phyloP scores from a whole-genome alignment of 2,797 vertebrate genomes.

The Hapalemur alaotrensis region DNA sequence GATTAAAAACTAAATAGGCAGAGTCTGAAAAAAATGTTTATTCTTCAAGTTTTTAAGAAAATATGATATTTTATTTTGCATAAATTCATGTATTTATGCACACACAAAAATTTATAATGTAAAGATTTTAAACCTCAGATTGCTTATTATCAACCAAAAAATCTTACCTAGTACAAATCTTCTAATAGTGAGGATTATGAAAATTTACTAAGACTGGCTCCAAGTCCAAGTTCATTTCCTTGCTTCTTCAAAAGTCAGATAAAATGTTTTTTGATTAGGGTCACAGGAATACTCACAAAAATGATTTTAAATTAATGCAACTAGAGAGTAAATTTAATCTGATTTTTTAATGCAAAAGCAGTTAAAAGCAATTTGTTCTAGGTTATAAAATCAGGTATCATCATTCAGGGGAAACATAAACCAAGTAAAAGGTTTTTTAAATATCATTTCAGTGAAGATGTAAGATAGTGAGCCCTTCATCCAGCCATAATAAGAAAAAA shows the following conservation, averaged over 20 bases:
- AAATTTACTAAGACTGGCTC: not conserved
- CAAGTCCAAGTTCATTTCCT: not conserved
- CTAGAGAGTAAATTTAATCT: not conserved
- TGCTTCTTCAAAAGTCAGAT: not conserved
- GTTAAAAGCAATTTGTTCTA: constrained; percentile 20
- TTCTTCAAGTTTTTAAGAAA: not conserved
- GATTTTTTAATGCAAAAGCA: constrained; percentile 32
- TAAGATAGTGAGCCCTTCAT: not conserved
- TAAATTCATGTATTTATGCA: not conserved
- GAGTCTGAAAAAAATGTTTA: not conserved
- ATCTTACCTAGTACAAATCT: not conserved
- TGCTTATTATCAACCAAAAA: not conserved
- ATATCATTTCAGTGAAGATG: not conserved
- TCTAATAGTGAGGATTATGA: not conserved
- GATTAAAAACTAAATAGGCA: not conserved
- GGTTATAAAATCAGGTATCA: not conserved
- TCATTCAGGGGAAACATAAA: not conserved
- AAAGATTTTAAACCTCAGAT: not conserved
- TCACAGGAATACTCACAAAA: not conserved
- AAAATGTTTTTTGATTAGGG: not conserved
- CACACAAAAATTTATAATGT: fast-evolving
- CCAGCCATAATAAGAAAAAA: not conserved
- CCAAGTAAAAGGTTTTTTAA: not conserved
- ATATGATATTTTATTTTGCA: not conserved
- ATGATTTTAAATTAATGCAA: constrained; percentile 12